Evolutionary conservation across 1,140 invertebrate genomes (phyloP), one percentile per base, ranked within the genome.

Genomic region (Zaprionus ornatus): DNA sequence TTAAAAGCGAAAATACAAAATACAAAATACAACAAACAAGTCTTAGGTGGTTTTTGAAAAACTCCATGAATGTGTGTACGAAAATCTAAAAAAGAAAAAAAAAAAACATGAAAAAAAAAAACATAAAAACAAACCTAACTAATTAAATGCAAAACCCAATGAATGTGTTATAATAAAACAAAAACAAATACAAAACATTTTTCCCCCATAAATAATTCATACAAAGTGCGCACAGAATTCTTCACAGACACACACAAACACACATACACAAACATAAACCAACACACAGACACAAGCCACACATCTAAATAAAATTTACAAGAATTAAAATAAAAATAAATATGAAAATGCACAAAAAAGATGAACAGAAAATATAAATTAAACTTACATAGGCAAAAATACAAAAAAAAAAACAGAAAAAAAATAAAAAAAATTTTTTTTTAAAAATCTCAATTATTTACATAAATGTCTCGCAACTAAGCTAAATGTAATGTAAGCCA

Each of bases 381-480:
- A 90, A 87, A 87, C 90, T 81, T 90, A 88, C 81, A 78, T 88
- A 87, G 77, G 74, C 77, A 90, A 81, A 82, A 63, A 35, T 75
- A 63, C 64, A 42, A 52, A 59, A 68, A 67, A 52, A 48, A 69
- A 63, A 52, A 56, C n/a, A n/a, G n/a, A 25, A 69, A 65, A 77
- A 52, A 35, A 13, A 60, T 59, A 65, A 57, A 50, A 62, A 62
- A 57, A 55, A 73, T 35, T 54, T n/a, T n/a, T n/a, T 68, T 78
- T 78, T 59, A 63, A 78, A 79, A 69, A 85, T 90, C 85, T 90
- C 85, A 90, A 90, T 87, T 87, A 90, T 90, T 90, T 90, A 90
- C 85, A 90, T 90, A 90, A 90, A 90, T 90, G 85, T 90, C 85
- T 90, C 85, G 85, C 81, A 85, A 74, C 74, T 90, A 90, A 90